phyloP scores from a whole-genome alignment of 2,797 vertebrate species.

The Coendou prehensilis region DNA sequence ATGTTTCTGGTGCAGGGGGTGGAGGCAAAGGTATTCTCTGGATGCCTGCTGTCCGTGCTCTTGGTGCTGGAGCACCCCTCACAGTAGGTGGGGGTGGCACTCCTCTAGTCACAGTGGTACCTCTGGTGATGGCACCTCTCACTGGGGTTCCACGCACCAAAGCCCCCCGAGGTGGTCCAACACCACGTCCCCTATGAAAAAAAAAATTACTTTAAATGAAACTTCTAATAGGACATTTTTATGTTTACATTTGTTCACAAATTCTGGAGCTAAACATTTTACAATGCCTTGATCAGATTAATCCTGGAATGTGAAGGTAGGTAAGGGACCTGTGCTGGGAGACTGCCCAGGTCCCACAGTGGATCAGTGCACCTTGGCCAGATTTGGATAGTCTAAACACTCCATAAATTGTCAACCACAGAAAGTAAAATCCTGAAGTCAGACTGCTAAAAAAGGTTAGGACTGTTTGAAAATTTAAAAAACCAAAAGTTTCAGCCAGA shows the following conservation, averaged over 20 bases:
- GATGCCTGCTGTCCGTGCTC: constrained; percentile 93
- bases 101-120: constrained; percentile 92
- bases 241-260: constrained; percentile 50
- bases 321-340: neutral
- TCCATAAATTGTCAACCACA: neutral
- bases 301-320: neutral
- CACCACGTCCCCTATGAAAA: constrained; percentile 93
- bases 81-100: constrained; percentile 90
- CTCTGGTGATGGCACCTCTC: constrained; percentile 93
- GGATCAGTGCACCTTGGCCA: neutral
- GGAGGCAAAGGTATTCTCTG: constrained; percentile 95
- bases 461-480: constrained; percentile 51
- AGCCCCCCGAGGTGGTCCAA: constrained; percentile 93
- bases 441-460: neutral
- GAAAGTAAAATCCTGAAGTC: constrained; percentile 65
- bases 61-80: constrained; percentile 91
- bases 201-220: constrained; percentile 39
- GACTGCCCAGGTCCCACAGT: neutral
- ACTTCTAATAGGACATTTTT: constrained; percentile 3
- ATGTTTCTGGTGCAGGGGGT: constrained; percentile 92
- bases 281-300: constrained; percentile 18
- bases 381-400: neutral
- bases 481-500: constrained; percentile 27
- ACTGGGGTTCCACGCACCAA: constrained; percentile 93
- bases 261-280: constrained; percentile 39